Evolutionary conservation across 2,113 vertebrate species (phyloP).

Genomic region (Gorsachius goisagi): DNA sequence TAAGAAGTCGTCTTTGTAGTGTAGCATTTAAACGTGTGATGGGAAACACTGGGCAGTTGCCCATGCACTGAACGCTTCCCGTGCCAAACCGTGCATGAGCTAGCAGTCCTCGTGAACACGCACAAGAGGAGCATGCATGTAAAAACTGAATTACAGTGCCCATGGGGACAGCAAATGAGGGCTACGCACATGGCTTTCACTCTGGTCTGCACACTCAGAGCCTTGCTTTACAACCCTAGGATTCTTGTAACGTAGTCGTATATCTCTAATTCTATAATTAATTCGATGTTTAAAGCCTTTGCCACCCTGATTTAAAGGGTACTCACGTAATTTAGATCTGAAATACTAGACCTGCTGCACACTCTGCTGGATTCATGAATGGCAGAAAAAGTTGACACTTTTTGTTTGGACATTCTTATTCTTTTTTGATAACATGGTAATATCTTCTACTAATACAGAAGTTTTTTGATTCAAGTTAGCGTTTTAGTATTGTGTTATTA

Average conservation of each 20-base stretch:
- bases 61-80: neutral
- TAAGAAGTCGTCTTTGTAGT: neutral
- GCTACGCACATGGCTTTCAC: neutral
- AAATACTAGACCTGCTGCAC: neutral
- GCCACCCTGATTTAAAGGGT: neutral
- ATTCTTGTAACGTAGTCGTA: neutral
- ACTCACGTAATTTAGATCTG: neutral
- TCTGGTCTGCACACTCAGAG: neutral
- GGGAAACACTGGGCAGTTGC: neutral
- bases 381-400: neutral
- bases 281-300: neutral
- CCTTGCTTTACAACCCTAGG: neutral
- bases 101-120: neutral
- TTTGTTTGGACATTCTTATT: neutral
- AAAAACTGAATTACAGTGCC: neutral
- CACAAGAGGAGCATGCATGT: neutral
- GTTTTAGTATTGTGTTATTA: neutral
- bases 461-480: neutral
- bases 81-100: neutral
- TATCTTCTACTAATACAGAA: neutral
- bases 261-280: neutral
- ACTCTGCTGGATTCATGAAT: neutral
- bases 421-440: neutral
- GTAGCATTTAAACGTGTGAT: rapidly evolving
- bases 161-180: neutral